These are phyloP conservation scores for Oxygymnocypris stewartii DNA, from an alignment of 2,113 vertebrate species.

Conservation along the genomic window DNA sequence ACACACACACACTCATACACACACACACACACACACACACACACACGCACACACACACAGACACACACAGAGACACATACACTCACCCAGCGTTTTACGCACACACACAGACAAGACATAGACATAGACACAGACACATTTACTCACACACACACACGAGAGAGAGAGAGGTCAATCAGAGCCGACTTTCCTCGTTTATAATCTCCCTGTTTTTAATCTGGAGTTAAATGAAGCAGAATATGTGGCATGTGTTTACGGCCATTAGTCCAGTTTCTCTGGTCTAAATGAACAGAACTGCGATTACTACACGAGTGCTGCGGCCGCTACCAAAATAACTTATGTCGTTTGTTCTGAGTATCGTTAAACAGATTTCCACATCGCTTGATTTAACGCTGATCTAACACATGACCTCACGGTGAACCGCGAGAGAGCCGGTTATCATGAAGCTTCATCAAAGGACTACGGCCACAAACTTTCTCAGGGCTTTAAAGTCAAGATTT, in stretches of 20 bases:
- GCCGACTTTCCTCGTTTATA: not conserved
- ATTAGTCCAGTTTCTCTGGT: not conserved
- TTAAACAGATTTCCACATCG: constrained; percentile 53
- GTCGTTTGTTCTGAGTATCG: constrained; percentile 44
- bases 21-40: too few species aligned
- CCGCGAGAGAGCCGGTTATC: not conserved
- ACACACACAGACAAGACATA: too few species aligned
- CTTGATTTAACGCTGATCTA: constrained; percentile 33
- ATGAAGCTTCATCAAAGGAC: not conserved
- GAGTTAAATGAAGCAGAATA: constrained; percentile 9
- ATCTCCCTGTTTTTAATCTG: not conserved
- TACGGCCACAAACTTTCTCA: not conserved
- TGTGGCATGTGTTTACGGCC: not conserved
- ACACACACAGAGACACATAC: too few species aligned
- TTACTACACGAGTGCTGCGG: not conserved
- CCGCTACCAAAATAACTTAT: constrained; percentile 44
- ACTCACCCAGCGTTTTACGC: too few species aligned
- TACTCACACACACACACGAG: too few species aligned
- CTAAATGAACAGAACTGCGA: not conserved
- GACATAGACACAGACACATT: too few species aligned
- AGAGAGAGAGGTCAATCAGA: not conserved
- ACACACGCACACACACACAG: too few species aligned
- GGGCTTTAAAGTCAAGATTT: not conserved
- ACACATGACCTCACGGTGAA: constrained; percentile 1
- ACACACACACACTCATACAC: too few species aligned